Percentiles rank a stretch among this genome's conserved stretches.
Evolutionary conservation across 2,797 vertebrate genomes (phyloP).

Genomic region (Parauchenoglanis ngamensis): DNA sequence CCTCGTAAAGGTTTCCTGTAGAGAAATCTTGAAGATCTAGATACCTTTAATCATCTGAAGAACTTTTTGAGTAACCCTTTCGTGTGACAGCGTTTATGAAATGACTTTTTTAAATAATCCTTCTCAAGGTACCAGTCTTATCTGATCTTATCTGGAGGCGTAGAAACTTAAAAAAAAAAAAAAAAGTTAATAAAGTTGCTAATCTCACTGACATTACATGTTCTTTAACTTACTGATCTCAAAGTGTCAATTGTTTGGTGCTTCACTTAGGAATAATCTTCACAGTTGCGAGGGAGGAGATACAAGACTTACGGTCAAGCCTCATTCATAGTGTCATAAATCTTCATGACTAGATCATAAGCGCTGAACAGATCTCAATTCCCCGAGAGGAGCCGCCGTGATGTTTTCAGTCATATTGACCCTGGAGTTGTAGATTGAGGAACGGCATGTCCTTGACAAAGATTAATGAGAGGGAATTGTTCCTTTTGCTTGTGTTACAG

Average conservation of each 20-base stretch:
- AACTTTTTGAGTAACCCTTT: neutral
- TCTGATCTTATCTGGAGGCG: neutral
- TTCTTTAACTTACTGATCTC: constrained; percentile 2
- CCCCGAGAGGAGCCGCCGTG: neutral
- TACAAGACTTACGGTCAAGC: constrained; percentile 19
- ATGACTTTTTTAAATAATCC: neutral
- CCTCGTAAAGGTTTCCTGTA: neutral
- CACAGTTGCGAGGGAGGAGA: neutral
- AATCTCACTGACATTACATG: neutral
- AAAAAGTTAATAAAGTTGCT: neutral
- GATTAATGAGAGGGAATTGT: constrained; percentile 38
- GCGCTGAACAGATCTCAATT: constrained; percentile 24
- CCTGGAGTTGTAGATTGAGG: constrained; percentile 23
- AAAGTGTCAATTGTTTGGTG: constrained; percentile 6
- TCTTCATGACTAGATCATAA: constrained; percentile 33
- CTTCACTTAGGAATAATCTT: constrained; percentile 17
- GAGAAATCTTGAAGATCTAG: neutral
- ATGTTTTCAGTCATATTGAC: constrained; percentile 27
- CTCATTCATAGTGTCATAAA: constrained; percentile 9
- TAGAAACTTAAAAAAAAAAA: neutral
- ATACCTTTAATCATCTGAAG: neutral
- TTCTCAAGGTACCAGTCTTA: neutral
- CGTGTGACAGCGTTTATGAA: too few species aligned
- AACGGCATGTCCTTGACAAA: constrained; percentile 27
- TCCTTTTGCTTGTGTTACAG: constrained; percentile 39